These are phyloP conservation scores for Tipula unca DNA, from an alignment of 2,888 invertebrate species.

Conservation along the genomic window DNA sequence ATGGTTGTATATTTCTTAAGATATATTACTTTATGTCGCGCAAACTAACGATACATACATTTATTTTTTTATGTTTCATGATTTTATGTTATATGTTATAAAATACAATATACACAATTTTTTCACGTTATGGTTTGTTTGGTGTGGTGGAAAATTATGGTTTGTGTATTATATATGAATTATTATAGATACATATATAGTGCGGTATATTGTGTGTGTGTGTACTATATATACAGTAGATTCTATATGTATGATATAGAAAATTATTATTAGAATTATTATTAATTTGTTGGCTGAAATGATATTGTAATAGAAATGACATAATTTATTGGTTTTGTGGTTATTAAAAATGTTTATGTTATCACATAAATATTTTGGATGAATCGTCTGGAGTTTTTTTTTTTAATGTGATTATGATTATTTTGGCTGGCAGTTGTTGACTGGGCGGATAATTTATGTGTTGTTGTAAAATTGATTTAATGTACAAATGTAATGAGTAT, in stretches of 20 bases:
- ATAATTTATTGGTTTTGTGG: background rate
- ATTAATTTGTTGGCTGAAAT: background rate
- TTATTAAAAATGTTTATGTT: background rate
- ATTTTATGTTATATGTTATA: background rate
- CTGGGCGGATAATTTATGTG: background rate
- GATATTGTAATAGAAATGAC: background rate
- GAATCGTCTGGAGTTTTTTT: background rate
- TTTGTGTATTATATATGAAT: background rate
- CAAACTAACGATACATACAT: background rate
- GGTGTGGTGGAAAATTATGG: background rate
- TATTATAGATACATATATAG: background rate
- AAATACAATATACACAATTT: background rate
- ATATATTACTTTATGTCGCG: constrained; percentile 8
- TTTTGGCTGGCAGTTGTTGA: background rate
- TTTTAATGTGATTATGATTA: background rate
- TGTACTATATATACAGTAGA: background rate
- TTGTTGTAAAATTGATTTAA: background rate
- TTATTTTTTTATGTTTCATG: background rate
- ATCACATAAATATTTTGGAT: background rate
- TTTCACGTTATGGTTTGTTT: background rate
- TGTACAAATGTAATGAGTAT: background rate
- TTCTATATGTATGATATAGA: background rate
- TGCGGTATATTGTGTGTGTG: no score
- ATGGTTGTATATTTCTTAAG: background rate
- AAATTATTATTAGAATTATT: constrained; percentile 14